A percentile compares a stretch with the other conserved stretches of the same genome.
Conservation (phyloP, 2,113 vertebrate genomes). For the Gracilinanus agilis region DNA sequence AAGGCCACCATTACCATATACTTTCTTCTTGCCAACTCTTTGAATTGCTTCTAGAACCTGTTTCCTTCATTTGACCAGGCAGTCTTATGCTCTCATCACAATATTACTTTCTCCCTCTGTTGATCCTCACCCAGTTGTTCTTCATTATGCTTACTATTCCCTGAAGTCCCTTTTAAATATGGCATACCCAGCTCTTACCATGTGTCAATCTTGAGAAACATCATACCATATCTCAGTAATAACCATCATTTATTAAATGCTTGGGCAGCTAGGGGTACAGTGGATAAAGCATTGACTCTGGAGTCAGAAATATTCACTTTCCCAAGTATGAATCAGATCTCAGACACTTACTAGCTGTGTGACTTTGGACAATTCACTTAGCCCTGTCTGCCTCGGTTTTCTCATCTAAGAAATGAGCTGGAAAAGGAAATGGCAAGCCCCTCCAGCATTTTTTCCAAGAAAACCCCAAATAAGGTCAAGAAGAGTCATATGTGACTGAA, state of each 20-base stretch:
- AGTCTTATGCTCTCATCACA: background rate
- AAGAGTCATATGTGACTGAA: too few relatives aligned
- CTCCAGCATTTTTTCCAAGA: too few relatives aligned
- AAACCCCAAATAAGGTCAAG: too few relatives aligned
- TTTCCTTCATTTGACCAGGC: background rate
- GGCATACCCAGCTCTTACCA: background rate
- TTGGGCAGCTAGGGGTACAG: too few relatives aligned
- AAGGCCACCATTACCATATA: background rate
- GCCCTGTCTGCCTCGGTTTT: too few relatives aligned
- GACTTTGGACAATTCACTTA: too few relatives aligned
- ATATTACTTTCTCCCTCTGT: background rate
- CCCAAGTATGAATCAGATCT: too few relatives aligned
- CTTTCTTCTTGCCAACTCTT: background rate
- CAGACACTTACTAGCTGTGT: too few relatives aligned
- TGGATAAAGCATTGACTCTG: too few relatives aligned
- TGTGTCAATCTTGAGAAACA: background rate
- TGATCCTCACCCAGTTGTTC: background rate
- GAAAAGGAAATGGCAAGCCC: too few relatives aligned
- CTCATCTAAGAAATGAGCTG: too few relatives aligned
- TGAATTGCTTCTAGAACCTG: background rate
- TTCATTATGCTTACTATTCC: background rate
- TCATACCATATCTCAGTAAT: background rate
- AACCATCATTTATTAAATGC: background rate
- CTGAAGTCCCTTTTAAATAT: background rate
- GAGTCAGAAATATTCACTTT: too few relatives aligned